Base-by-base conservation (phyloP, 2,888 invertebrate species). In the Idaea straminata region DNA sequence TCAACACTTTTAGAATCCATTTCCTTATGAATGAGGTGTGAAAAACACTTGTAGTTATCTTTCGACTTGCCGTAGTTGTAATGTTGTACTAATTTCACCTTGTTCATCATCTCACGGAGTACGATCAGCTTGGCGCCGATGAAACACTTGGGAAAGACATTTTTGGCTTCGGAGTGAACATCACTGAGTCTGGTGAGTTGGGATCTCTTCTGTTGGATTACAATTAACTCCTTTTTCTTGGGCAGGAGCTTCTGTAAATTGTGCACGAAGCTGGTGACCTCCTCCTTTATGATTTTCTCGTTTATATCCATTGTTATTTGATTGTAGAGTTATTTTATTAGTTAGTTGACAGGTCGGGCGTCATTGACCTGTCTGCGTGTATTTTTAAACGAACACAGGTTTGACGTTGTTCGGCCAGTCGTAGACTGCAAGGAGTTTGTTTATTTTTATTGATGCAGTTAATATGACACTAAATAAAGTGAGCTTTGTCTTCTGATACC, bases 101-200 rank as follows among this genome's bases (percentile, higher is more conserved):
- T 89, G 62, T 91, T 85, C 76, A 89, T 74, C 63, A 92, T 76
- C 71, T 89, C 88, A 61, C 91, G 80, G 62, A 87, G 72, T 35
- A 92, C 77, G 7, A 86, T 75, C 15, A 92, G 78, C 72, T 83
- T 89, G 25, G 92, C 86, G 38, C 92, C 92, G 64, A 87, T 81
- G 70, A 92, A 92, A 72, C 92, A 92, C 73, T 81, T 81, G 10
- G 92, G 92, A 66, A 92, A 92, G 7, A 91, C 88, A 69, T 73
- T 85, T 68, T 92, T 92, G 2, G 92, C 88, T 71, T 92, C 92
- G 25, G 81, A 72, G 69, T 92, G 92, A 35, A 92, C 77, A 75
- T 90, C 87, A 74, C 83, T 80, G 25, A 92, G 82, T 62, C 83
- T 82, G 65, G 81, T 83, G 73, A 86, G 70, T 72, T 77, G 83